phyloP scores from a whole-genome alignment of 2,888 invertebrate species.

The Miltochrista miniata region DNA sequence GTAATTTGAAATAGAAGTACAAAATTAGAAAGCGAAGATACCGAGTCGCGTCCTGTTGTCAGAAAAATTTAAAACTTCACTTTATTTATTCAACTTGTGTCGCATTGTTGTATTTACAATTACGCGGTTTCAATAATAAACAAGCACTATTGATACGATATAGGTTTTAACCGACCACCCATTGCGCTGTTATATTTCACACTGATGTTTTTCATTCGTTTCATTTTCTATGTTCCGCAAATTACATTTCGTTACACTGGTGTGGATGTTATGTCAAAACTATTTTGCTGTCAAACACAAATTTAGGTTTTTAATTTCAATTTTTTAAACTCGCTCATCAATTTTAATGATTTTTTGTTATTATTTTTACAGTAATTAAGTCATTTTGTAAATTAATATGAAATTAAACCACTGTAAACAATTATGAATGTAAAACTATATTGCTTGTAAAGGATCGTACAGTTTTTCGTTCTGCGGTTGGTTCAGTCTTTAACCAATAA shows the following conservation, averaged over 20 bases:
- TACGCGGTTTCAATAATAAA: constrained; percentile 50
- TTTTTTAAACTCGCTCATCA: no score
- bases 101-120: constrained; percentile 60
- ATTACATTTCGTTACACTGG: constrained; percentile 41
- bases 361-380: no score
- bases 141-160: constrained; percentile 45
- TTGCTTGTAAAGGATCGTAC: constrained; percentile 22
- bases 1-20: constrained; percentile 41
- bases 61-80: constrained; percentile 50
- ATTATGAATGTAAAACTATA: not conserved
- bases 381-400: no score
- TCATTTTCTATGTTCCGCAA: constrained; percentile 23
- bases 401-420: no score
- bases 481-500: constrained; percentile 31
- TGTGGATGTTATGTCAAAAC: constrained; percentile 3
- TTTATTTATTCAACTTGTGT: constrained; percentile 60
- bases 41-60: constrained; percentile 47
- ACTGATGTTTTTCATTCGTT: constrained; percentile 39
- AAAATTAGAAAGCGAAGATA: constrained; percentile 50
- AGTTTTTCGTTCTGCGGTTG: constrained; percentile 7
- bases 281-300: no score
- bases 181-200: constrained; percentile 44
- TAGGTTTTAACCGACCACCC: constrained; percentile 41
- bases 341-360: no score
- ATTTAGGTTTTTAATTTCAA: no score